These are phyloP conservation scores for Leptopilina myrica DNA, from an alignment of 2,888 invertebrate species.

Conservation along the genomic window DNA sequence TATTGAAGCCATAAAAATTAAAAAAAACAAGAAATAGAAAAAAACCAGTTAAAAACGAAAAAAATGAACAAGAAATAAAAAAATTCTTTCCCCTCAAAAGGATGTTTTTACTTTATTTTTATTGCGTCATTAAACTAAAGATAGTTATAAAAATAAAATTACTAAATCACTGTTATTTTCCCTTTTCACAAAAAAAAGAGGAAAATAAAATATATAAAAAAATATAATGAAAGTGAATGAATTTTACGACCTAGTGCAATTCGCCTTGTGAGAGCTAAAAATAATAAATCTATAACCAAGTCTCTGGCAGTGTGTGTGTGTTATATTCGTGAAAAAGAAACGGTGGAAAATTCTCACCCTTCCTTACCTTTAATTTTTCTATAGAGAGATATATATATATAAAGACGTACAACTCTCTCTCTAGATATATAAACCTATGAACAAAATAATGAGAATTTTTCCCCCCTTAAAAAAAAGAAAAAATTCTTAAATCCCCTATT, in stretches of 20 bases:
- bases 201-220: not conserved
- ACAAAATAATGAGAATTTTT: not conserved
- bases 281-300: constrained; percentile 37
- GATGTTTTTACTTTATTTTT: too few relatives aligned
- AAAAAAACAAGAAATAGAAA: too few relatives aligned
- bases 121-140: too few relatives aligned
- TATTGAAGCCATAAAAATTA: too few relatives aligned
- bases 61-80: too few relatives aligned
- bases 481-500: too few relatives aligned
- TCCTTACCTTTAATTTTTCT: not conserved
- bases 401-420: too few relatives aligned
- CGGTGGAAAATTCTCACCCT: not conserved
- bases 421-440: not conserved
- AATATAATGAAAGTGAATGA: not conserved
- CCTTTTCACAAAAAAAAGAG: not conserved
- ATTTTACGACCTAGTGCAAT: not conserved
- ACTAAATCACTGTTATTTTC: not conserved
- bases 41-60: too few relatives aligned
- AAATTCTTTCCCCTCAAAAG: too few relatives aligned
- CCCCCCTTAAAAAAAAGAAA: not conserved
- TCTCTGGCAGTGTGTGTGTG: not conserved
- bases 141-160: not conserved
- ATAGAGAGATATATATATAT: not conserved
- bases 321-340: not conserved
- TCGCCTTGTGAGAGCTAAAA: constrained; percentile 20